These are phyloP conservation scores for Planiliza haematocheilus DNA, from an alignment of 2,113 vertebrate genomes.

Conservation along the genomic window DNA sequence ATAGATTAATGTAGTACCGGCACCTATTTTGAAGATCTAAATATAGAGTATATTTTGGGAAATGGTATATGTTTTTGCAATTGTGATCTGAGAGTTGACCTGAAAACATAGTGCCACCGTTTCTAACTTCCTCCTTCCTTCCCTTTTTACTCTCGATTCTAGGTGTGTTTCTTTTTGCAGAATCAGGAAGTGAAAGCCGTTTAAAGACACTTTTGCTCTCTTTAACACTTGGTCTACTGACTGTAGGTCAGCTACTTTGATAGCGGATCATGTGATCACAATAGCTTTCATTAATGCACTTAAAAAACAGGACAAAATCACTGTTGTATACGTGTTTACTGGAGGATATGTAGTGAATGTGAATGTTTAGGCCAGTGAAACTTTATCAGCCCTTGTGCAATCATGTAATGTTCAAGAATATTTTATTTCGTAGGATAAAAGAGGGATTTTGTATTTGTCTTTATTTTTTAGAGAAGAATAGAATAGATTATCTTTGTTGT, in stretches of 20 bases:
- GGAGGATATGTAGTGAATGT: constrained; percentile 16
- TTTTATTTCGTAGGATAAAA: constrained; percentile 7
- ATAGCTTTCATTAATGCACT: constrained; percentile 28
- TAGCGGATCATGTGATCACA: constrained; percentile 12
- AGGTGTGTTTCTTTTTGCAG: neutral
- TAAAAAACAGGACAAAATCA: constrained; percentile 35
- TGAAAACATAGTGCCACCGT: too few species aligned
- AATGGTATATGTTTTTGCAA: neutral
- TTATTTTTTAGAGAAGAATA: too few species aligned
- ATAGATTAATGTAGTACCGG: neutral
- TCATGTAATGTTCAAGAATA: neutral
- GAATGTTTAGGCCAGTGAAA: neutral
- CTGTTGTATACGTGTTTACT: constrained; percentile 22
- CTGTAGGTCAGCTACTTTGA: constrained; percentile 2
- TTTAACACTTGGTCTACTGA: constrained; percentile 28
- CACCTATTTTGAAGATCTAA: neutral
- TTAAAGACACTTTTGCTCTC: constrained; percentile 37
- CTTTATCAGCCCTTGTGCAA: constrained; percentile 6
- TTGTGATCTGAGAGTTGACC: too few species aligned
- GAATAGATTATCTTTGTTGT: too few species aligned
- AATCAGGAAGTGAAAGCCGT: constrained; percentile 8
- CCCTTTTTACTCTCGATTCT: neutral
- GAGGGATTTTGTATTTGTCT: constrained; percentile 16
- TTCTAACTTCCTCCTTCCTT: neutral
- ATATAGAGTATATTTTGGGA: neutral